Evolutionary conservation across 2,113 vertebrate species (phyloP), one percentile per base, ranked within the genome.

Genomic region (Notarius lentiginosus): DNA sequence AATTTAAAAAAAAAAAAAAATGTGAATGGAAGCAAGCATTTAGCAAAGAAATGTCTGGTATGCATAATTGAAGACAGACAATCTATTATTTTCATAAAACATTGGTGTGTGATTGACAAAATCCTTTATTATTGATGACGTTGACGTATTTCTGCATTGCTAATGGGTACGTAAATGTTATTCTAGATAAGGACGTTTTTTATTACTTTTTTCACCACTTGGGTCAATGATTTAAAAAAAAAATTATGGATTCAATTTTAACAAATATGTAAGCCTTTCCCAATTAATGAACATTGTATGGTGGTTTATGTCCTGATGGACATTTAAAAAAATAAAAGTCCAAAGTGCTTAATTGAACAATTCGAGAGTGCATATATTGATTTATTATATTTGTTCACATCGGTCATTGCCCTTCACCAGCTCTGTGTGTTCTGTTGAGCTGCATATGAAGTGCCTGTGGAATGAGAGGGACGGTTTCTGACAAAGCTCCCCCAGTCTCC

Each of bases 401-500:
- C 58, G 51, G 15, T 79, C 53, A 5, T 30, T 79, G n/a, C 76
- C 20, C 47, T 41, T 47, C 41, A 51, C 12, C 4, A n/a, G 81
- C 24, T 63, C 41, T 73, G 65, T 82, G 65, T 47, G 49, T 70
- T 81, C 72, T 83, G 86, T 66, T 83, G 82, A 85, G 86, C 87
- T 87, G 88, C 72, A 41, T 86, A 55, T 79, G 34, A 82, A 79
- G 75, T 56, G 86, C 73, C 76, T 66, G 53, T 56, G 80, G 65
- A 84, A 22, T 30, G 24, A 65, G 80, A 53, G 47, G 22, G 12
- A 66, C 30, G 61, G 81, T 83, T 88, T 56, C 75, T 90, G 84
- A 90, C 84, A 83, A 82, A 73, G 60, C 89, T 77, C 56, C 82
- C 80, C 87, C 83, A 88, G 89, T 89, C 34, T 86, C 70, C 20